Evolutionary conservation across 2,113 vertebrate species (phyloP).

Genomic region (Melanerpes formicivorus): DNA sequence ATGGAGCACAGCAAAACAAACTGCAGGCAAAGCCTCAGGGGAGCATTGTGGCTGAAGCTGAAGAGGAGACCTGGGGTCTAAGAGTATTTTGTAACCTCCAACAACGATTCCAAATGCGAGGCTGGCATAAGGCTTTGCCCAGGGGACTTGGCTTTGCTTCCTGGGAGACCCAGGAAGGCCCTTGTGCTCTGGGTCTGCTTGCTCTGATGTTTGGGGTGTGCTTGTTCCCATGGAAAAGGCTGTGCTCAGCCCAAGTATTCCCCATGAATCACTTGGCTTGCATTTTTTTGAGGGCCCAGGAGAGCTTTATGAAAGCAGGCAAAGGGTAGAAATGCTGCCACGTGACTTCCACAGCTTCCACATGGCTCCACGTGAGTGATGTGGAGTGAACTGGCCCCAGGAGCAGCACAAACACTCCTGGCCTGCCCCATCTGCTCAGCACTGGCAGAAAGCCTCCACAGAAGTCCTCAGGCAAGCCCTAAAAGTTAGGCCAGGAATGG

Average conservation of each 20-base stretch:
- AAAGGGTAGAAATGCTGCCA: not conserved
- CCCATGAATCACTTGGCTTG: not conserved
- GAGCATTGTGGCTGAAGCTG: not conserved
- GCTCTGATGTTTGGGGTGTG: not conserved
- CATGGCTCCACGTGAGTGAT: not conserved
- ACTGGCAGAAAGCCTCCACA: not conserved
- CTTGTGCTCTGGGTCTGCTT: not conserved
- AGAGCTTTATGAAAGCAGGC: not conserved
- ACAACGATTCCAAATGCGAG: not conserved
- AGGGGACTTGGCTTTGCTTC: not conserved
- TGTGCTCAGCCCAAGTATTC: not conserved
- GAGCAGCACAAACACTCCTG: not conserved
- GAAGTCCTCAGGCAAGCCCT: not conserved
- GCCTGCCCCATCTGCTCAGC: not conserved
- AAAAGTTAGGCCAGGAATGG: not conserved
- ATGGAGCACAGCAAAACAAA: not conserved
- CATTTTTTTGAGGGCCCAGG: not conserved
- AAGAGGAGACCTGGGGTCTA: not conserved
- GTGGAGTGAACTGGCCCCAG: not conserved
- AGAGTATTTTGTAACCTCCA: not conserved
- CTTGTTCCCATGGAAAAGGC: not conserved
- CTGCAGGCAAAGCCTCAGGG: not conserved
- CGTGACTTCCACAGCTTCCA: not conserved
- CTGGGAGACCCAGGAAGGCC: not conserved
- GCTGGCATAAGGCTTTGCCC: rapidly evolving